Evolutionary conservation across 2,113 vertebrate genomes (phyloP).

Genomic region (Strix aluco): DNA sequence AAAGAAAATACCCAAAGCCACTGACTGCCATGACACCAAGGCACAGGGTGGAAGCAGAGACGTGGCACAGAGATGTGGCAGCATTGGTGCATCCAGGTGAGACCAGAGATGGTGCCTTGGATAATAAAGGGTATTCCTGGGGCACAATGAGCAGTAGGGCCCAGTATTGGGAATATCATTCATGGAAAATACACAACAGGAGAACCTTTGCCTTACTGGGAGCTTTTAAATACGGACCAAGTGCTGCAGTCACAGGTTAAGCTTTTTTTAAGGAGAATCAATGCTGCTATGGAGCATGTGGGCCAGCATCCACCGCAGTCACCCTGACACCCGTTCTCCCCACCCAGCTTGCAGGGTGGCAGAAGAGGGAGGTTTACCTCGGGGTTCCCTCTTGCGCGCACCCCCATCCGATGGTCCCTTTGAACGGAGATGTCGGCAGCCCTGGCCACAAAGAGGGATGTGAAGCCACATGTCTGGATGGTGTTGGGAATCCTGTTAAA

Average conservation of each 20-base stretch:
- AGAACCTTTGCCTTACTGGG: neutral
- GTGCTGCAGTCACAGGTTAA: neutral
- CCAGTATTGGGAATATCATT: neutral
- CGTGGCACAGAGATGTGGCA: neutral
- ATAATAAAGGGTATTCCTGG: neutral
- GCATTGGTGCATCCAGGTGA: neutral
- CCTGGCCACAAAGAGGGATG: neutral
- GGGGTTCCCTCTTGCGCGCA: neutral
- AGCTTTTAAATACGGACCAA: fast-evolving
- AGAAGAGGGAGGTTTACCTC: neutral
- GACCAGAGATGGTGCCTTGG: neutral
- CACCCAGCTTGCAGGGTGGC: neutral
- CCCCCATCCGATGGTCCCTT: fast-evolving
- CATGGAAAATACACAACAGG: neutral
- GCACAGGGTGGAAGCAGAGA: neutral
- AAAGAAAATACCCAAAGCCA: neutral
- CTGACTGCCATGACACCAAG: fast-evolving
- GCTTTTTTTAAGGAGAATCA: neutral
- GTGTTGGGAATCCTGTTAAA: neutral
- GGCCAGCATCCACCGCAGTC: neutral
- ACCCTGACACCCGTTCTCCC: neutral
- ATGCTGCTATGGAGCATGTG: neutral
- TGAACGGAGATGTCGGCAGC: neutral
- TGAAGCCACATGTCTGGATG: neutral
- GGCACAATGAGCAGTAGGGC: neutral